Conservation (phyloP, 2,113 vertebrate genomes). For the Malaclemys terrapin region DNA sequence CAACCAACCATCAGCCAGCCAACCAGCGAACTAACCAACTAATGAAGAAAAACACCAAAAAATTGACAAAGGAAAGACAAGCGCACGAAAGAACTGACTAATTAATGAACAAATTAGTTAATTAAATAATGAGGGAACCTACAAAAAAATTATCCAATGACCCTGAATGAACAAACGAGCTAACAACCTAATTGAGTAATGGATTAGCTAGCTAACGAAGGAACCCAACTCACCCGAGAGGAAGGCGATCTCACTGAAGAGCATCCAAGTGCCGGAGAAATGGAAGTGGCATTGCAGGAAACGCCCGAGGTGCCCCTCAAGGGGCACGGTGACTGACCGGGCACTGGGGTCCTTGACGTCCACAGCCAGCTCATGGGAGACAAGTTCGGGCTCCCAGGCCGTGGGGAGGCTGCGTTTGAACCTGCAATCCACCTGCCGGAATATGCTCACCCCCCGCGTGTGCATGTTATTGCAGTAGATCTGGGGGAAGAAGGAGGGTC, state of each 20-base stretch:
- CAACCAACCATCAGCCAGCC: background rate
- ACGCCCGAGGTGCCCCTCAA: slow-evolving; percentile 80
- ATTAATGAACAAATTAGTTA: background rate
- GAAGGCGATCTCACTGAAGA: slow-evolving; percentile 95
- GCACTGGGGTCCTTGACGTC: slow-evolving; percentile 90
- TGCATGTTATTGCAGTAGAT: slow-evolving; percentile 96
- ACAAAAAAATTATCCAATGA: background rate
- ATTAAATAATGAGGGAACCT: background rate
- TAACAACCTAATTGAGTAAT: no score
- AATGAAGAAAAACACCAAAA: background rate
- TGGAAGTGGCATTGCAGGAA: slow-evolving; percentile 91
- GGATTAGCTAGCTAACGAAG: background rate
- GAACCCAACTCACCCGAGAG: slow-evolving; percentile 82
- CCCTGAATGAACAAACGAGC: fast-evolving
- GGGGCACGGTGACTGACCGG: slow-evolving; percentile 82
- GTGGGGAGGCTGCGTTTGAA: slow-evolving; percentile 85
- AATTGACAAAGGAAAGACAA: background rate
- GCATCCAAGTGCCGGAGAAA: slow-evolving; percentile 90
- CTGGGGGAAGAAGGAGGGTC: slow-evolving; percentile 53
- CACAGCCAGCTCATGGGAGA: slow-evolving; percentile 79
- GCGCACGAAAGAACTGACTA: background rate
- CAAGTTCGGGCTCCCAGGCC: slow-evolving; percentile 83
- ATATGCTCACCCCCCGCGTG: slow-evolving; percentile 88
- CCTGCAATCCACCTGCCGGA: slow-evolving; percentile 86
- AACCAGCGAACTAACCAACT: background rate